These are phyloP conservation scores for Parelbella ahira DNA, from an alignment of 2,888 invertebrate species.

Conservation along the genomic window DNA sequence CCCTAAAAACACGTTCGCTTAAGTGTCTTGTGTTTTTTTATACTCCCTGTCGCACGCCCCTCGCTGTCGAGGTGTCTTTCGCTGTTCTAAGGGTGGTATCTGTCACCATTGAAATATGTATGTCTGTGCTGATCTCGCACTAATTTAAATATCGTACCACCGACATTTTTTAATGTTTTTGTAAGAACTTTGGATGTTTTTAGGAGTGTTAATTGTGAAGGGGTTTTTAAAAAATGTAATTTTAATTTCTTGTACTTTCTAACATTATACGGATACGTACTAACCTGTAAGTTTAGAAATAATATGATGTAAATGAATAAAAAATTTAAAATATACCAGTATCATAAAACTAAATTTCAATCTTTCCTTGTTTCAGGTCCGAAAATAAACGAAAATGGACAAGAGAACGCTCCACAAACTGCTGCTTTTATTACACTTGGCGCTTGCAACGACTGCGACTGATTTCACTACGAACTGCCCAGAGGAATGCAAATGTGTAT, in stretches of 20 bases:
- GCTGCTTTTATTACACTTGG: slow-evolving; percentile 45
- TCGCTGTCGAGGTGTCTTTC: slow-evolving; percentile 9
- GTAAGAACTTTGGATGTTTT: too few species aligned
- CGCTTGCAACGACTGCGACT: slow-evolving; percentile 50
- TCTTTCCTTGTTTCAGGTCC: slow-evolving; percentile 60
- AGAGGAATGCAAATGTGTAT: slow-evolving; percentile 88
- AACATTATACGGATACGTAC: too few species aligned
- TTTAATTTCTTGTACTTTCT: too few species aligned
- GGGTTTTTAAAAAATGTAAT: too few species aligned
- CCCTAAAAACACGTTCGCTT: slow-evolving; percentile 36
- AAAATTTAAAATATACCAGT: too few species aligned
- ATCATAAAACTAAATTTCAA: slow-evolving; percentile 2
- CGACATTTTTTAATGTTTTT: too few species aligned
- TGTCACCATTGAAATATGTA: too few species aligned
- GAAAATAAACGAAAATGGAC: slow-evolving; percentile 49
- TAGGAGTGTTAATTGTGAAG: too few species aligned
- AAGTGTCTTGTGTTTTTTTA: slow-evolving; percentile 35
- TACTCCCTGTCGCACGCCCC: slow-evolving; percentile 14
- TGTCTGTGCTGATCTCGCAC: too few species aligned
- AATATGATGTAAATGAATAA: too few species aligned
- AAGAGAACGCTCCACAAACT: slow-evolving; percentile 43
- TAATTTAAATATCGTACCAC: too few species aligned
- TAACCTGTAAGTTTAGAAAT: too few species aligned
- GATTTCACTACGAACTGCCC: slow-evolving; percentile 83
- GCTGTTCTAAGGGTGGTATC: slow-evolving; percentile 2